These are phyloP conservation scores for Callosobruchus maculatus DNA, from an alignment of 2,888 invertebrate species.

Conservation along the genomic window DNA sequence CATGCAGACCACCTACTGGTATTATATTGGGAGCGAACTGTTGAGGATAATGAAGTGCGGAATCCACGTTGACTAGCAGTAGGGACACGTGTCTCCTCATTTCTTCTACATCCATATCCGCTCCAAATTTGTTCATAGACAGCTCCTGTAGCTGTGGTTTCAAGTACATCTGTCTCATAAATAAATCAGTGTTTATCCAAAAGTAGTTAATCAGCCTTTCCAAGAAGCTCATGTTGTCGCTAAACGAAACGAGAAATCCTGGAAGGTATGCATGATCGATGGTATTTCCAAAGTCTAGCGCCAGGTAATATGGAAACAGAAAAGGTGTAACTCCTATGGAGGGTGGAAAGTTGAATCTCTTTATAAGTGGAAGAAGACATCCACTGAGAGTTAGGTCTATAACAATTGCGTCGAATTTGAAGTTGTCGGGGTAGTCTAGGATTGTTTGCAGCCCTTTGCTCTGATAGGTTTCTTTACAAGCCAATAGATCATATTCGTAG, in stretches of 20 bases:
- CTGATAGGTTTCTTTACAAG: neutral
- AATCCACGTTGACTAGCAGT: slow-evolving; percentile 32
- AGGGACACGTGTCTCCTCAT: slow-evolving; percentile 28
- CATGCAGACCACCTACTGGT: slow-evolving; percentile 38
- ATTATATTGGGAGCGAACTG: slow-evolving; percentile 37
- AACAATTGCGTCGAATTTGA: slow-evolving; percentile 35
- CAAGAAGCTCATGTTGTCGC: slow-evolving; percentile 24
- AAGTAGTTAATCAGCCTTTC: slow-evolving; percentile 27
- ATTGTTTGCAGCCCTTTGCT: slow-evolving; percentile 30
- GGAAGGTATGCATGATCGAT: slow-evolving; percentile 28
- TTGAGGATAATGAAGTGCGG: slow-evolving; percentile 32
- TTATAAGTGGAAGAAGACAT: slow-evolving; percentile 33
- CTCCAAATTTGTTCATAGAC: slow-evolving; percentile 23
- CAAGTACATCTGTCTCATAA: neutral
- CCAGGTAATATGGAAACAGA: slow-evolving; percentile 15
- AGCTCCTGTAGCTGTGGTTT: slow-evolving; percentile 14
- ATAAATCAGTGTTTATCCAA: slow-evolving; percentile 11
- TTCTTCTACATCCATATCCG: slow-evolving; percentile 20
- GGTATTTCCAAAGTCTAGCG: slow-evolving; percentile 21
- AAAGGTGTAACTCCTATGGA: slow-evolving; percentile 28
- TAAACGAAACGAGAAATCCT: slow-evolving; percentile 16
- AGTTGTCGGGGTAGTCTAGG: slow-evolving; percentile 30
- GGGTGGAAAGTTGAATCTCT: slow-evolving; percentile 35
- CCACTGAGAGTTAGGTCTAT: slow-evolving; percentile 28
- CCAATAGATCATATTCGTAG: neutral